A percentile compares a stretch with the other conserved stretches of the same genome.
Evolutionary conservation across 1,140 invertebrate species (phyloP).

Genomic region (Yoshiicerus persimilis): DNA sequence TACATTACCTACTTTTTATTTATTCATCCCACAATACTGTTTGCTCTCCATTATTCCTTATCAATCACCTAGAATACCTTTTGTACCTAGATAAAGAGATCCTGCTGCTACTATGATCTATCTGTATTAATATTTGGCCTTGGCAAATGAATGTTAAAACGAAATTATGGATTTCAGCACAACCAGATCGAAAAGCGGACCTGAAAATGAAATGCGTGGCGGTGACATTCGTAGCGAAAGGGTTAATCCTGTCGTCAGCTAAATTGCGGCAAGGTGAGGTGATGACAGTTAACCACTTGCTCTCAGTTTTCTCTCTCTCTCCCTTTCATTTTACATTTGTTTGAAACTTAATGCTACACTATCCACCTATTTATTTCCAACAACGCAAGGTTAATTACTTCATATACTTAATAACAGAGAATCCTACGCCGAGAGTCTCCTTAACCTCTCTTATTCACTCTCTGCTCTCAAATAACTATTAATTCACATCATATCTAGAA

Average conservation of each 20-base stretch:
- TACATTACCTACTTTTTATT: background rate
- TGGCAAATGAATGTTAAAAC: background rate
- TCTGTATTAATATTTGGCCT: background rate
- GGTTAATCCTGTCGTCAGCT: background rate
- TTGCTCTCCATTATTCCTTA: background rate
- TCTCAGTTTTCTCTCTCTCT: background rate
- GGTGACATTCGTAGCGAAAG: background rate
- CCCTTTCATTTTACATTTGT: background rate
- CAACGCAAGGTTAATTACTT: background rate
- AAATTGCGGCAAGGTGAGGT: background rate
- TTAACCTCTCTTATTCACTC: background rate
- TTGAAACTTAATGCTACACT: background rate
- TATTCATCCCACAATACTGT: background rate
- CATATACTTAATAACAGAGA: background rate
- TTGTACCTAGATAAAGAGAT: too few relatives aligned
- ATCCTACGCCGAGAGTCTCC: background rate
- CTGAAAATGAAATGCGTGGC: background rate
- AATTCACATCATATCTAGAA: background rate
- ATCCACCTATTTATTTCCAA: background rate
- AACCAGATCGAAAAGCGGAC: background rate
- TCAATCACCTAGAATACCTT: background rate
- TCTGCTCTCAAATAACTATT: background rate
- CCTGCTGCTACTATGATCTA: background rate
- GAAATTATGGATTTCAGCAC: background rate
- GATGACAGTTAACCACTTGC: background rate